These are phyloP conservation scores for Dromococcyx pavoninus DNA, from an alignment of 2,797 vertebrate species.

Conservation along the genomic window DNA sequence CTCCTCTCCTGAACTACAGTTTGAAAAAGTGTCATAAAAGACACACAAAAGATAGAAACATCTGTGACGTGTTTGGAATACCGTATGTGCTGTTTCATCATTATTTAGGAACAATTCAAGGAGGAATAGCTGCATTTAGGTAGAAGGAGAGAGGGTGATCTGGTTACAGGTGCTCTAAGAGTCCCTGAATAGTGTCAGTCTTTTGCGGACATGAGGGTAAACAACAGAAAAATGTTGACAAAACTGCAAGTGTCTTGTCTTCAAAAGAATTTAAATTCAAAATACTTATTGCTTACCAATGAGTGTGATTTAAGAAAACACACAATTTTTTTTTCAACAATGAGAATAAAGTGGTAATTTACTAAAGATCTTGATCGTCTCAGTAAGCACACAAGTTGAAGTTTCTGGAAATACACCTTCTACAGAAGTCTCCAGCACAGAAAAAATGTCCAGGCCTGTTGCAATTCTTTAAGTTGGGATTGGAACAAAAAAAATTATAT, in stretches of 20 bases:
- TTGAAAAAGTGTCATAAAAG: background rate
- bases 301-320: background rate
- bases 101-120: background rate
- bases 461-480: background rate
- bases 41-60: background rate
- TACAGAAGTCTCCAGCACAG: background rate
- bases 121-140: background rate
- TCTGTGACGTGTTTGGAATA: background rate
- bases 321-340: background rate
- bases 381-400: background rate
- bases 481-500: background rate
- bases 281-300: background rate
- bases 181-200: background rate
- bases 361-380: background rate
- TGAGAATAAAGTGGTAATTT: background rate
- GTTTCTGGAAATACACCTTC: background rate
- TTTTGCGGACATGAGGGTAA: background rate
- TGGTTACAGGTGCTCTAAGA: background rate
- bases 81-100: accelerated
- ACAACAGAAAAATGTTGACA: background rate
- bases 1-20: background rate
- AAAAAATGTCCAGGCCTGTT: background rate
- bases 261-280: background rate
- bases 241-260: background rate
- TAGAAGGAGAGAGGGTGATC: background rate